phyloP scores from a whole-genome alignment of 2,888 invertebrate genomes.

The Invenusta paracnida region DNA sequence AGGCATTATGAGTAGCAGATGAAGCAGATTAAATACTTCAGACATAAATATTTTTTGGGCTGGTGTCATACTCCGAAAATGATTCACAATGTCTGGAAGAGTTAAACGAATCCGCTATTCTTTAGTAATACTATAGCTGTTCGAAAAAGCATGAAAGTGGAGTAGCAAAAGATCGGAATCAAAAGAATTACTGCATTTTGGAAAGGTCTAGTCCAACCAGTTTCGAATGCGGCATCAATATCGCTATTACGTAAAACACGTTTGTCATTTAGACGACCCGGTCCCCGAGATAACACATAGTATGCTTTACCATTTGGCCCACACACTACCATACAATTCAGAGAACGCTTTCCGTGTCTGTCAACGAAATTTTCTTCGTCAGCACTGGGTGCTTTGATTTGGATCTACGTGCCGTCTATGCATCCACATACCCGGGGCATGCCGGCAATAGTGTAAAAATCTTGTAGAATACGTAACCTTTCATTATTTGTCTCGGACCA shows the following conservation, averaged over 20 bases:
- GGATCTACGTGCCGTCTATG: conserved; percentile 28
- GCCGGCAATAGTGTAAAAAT: neutral
- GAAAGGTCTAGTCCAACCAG: conserved; percentile 31
- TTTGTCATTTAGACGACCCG: neutral
- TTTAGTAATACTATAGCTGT: neutral
- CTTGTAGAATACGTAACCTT: no score
- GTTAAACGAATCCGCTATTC: neutral
- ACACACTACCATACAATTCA: conserved; percentile 31
- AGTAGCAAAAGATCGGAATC: neutral
- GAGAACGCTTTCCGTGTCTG: conserved; percentile 24
- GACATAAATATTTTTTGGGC: neutral
- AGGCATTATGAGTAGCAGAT: neutral
- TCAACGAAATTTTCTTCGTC: conserved; percentile 37
- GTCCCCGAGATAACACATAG: neutral
- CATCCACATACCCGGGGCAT: conserved; percentile 28
- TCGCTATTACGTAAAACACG: neutral
- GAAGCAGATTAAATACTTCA: neutral
- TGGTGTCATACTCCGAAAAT: neutral
- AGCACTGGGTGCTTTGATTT: conserved; percentile 8
- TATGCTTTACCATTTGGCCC: neutral
- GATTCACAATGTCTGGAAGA: neutral
- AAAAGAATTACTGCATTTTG: neutral
- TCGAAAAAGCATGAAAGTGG: neutral
- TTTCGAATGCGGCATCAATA: neutral
- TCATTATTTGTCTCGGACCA: neutral